These are phyloP conservation scores for Automeris io DNA, from an alignment of 2,888 invertebrate genomes.

Conservation along the genomic window DNA sequence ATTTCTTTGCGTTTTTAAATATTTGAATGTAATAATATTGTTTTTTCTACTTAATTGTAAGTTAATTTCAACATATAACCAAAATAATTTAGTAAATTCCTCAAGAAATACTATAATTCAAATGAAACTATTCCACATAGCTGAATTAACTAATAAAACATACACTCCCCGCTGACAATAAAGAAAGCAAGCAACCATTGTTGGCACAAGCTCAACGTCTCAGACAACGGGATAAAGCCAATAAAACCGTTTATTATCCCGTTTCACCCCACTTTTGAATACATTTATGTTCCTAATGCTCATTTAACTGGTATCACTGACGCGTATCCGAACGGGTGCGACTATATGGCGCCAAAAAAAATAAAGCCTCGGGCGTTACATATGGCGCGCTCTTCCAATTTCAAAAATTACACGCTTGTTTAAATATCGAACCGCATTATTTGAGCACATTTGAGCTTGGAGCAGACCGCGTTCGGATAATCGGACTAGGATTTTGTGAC, in stretches of 20 bases:
- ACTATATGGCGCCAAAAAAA: conserved; percentile 50
- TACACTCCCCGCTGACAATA: conserved; percentile 30
- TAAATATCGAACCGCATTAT: conserved; percentile 58
- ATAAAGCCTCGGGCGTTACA: conserved; percentile 54
- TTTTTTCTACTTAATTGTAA: too few relatives aligned
- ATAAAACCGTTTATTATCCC: conserved; percentile 63
- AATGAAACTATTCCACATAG: neutral
- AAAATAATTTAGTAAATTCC: too few relatives aligned
- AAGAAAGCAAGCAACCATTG: conserved; percentile 33
- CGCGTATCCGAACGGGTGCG: conserved; percentile 39
- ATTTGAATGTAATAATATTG: too few relatives aligned
- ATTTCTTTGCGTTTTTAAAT: too few relatives aligned
- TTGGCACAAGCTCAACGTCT: conserved; percentile 34
- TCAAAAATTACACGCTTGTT: conserved; percentile 65
- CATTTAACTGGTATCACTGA: conserved; percentile 37
- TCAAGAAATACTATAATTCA: neutral
- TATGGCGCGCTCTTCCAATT: conserved; percentile 58
- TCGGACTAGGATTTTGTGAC: conserved; percentile 63
- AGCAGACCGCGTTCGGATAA: conserved; percentile 40
- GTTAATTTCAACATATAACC: too few relatives aligned
- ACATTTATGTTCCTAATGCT: conserved; percentile 49
- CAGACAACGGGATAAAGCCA: conserved; percentile 44
- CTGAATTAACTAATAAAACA: conserved; percentile 24
- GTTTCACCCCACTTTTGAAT: conserved; percentile 49
- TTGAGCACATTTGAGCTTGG: conserved; percentile 52